Evolutionary conservation across 2,797 vertebrate species (phyloP).

Genomic region (Sylvia borin): DNA sequence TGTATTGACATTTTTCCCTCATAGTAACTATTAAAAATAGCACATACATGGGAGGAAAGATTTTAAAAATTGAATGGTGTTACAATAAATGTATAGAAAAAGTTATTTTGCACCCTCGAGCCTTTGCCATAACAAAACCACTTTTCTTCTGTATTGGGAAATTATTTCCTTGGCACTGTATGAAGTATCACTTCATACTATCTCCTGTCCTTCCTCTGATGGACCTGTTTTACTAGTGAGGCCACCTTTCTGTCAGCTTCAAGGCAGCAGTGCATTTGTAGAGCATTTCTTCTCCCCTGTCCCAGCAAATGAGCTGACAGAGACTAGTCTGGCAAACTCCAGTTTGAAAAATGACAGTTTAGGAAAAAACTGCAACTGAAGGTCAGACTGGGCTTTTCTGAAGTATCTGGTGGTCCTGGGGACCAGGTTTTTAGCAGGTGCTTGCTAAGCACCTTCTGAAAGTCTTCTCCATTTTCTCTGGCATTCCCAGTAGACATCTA

Average conservation of each 20-base stretch:
- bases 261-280: background rate
- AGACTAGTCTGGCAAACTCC: background rate
- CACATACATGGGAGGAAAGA: background rate
- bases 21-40: background rate
- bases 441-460: background rate
- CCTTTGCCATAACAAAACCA: background rate
- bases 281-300: background rate
- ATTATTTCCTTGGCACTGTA: background rate
- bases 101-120: background rate
- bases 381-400: background rate
- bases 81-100: background rate
- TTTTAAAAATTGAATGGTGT: background rate
- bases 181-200: background rate
- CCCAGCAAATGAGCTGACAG: background rate
- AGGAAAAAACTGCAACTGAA: background rate
- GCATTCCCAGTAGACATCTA: background rate
- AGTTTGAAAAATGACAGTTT: background rate
- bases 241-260: background rate
- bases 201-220: background rate
- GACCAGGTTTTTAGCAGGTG: background rate
- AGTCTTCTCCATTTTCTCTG: background rate
- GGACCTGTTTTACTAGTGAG: background rate
- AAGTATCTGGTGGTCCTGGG: background rate
- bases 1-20: background rate
- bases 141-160: background rate